Evolutionary conservation across 2,888 invertebrate species (phyloP).

Genomic region (Hyposoter didymator): DNA sequence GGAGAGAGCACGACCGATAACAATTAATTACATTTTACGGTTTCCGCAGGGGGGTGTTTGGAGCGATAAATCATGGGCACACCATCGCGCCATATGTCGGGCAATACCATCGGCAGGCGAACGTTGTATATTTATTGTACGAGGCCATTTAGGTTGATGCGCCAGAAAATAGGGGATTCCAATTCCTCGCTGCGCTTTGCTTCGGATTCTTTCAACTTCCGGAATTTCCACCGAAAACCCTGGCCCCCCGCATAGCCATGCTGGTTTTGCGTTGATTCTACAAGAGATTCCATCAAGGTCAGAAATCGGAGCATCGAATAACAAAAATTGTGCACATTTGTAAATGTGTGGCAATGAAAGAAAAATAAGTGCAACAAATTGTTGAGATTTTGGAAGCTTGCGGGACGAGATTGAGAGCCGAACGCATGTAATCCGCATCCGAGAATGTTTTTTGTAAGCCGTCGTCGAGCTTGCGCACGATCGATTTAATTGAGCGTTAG

Average conservation of each 20-base stretch:
- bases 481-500: slow-evolving; percentile 69
- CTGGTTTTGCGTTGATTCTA: neutral
- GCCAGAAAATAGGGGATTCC: slow-evolving; percentile 39
- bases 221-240: neutral
- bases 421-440: neutral
- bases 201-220: neutral
- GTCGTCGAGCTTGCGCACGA: slow-evolving; percentile 53
- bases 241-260: neutral
- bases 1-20: slow-evolving; percentile 20
- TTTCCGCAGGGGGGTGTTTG: slow-evolving; percentile 66
- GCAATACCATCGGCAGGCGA: slow-evolving; percentile 40
- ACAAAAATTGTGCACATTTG: too few relatives aligned
- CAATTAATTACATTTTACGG: slow-evolving; percentile 79
- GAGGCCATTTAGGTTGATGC: slow-evolving; percentile 71
- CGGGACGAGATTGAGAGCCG: neutral
- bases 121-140: slow-evolving; percentile 70
- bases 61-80: slow-evolving; percentile 77
- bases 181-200: slow-evolving; percentile 5
- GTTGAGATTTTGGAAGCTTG: neutral
- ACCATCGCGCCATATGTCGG: slow-evolving; percentile 76
- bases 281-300: neutral
- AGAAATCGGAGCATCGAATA: neutral
- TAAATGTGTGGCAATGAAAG: neutral
- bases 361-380: neutral
- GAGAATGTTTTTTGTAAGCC: neutral